Base-by-base conservation (phyloP, 2,797 vertebrate species). In the Cygnus olor region DNA sequence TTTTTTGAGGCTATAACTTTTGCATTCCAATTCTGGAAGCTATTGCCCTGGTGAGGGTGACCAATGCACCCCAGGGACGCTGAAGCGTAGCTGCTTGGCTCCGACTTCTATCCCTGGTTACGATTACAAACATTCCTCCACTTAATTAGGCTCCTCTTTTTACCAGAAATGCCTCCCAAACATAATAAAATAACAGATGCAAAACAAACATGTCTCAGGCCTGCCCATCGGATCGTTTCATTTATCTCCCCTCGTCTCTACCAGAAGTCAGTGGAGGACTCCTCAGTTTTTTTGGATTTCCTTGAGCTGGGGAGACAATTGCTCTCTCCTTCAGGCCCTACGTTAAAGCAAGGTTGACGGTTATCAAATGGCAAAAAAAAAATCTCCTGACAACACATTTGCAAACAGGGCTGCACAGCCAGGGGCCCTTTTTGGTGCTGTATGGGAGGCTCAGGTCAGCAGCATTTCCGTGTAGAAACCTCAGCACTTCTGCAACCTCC, bases 141-240 rank as follows among this genome's bases (percentile, higher is more conserved):
- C n/a, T 85, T 88, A 93, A 90, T 90, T 95, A 74, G n/a, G 42
- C 45, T 78, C 56, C 47, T 73, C 20, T 73, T 90, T 68, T 58
- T 73, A 78, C 49, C 66, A 90, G 84, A 94, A 90, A 74, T 85
- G 56, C 80, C 51, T 85, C 71, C 80, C 65, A 77, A 90, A 81
- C 44, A 69, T 44, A 92, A 92, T n/a, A 89, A 87, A 87, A 60
- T 63, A 84, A 42, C 64, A 58, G 16, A 32, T 56, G 57, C 84
- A 93, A 85, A 81, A 53, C 51, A 85, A 88, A 85, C 32, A 65
- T 22, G 80, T 74, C 36, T 78, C 57, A 82, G 66, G 28, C 14
- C 51, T 88, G 76, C 66, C 49, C 53, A 71, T 47, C 0, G 0
- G 38, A 68, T 89, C n/a, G 9, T 88, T 81, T 85, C 25, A 51